These are phyloP conservation scores for Trichogramma evanescens DNA, from an alignment of 2,888 invertebrate species.

Conservation along the genomic window DNA sequence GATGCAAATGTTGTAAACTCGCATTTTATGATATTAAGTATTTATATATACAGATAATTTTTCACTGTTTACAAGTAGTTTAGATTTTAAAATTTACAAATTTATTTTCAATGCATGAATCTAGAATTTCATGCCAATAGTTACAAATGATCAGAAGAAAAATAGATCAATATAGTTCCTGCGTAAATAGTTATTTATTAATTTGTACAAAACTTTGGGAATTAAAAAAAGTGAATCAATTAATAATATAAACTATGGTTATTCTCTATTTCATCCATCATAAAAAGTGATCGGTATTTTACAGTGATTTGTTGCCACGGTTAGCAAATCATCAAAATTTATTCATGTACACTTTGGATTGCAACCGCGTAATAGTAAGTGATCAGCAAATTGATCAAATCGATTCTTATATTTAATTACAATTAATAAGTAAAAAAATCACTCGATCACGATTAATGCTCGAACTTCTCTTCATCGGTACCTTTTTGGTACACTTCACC, in stretches of 20 bases:
- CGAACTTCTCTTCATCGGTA: slow-evolving; percentile 54
- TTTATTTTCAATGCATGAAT: slow-evolving; percentile 17
- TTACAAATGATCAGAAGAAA: slow-evolving; percentile 23
- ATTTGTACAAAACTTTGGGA: slow-evolving; percentile 22
- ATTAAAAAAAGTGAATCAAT: slow-evolving; percentile 21
- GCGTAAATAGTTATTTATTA: slow-evolving; percentile 18
- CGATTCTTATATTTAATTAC: neutral
- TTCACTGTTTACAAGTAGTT: slow-evolving; percentile 21
- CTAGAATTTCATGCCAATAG: slow-evolving; percentile 16
- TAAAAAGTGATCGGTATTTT: slow-evolving; percentile 22
- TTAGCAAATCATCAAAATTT: slow-evolving; percentile 12
- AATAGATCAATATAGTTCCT: slow-evolving; percentile 20
- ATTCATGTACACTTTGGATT: neutral
- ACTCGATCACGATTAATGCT: slow-evolving; percentile 15
- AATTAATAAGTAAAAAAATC: slow-evolving; percentile 22
- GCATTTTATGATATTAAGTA: slow-evolving; percentile 23
- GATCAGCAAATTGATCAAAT: no score
- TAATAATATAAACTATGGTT: slow-evolving; percentile 19
- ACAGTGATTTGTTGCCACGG: slow-evolving; percentile 17
- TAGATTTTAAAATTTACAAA: slow-evolving; percentile 21
- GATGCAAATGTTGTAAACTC: slow-evolving; percentile 21
- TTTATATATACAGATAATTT: slow-evolving; percentile 22
- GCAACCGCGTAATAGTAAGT: neutral
- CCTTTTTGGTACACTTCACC: slow-evolving; percentile 70
- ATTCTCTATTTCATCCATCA: slow-evolving; percentile 21